Conservation (phyloP, 1,140 invertebrate species). For the Magallana ariakensis region DNA sequence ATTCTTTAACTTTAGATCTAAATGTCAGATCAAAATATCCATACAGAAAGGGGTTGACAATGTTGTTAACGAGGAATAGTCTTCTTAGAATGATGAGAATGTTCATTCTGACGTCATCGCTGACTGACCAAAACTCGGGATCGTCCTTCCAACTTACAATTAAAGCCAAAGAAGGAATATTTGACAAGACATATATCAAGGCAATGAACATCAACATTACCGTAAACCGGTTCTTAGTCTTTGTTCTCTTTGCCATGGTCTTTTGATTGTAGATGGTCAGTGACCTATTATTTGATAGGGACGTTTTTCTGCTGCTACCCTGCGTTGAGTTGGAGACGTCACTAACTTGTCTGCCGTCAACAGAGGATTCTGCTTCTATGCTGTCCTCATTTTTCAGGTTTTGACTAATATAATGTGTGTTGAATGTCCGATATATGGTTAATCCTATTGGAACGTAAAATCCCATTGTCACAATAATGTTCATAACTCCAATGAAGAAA, state of each 20-base stretch:
- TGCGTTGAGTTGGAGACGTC: constrained; percentile 5
- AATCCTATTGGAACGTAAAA: constrained; percentile 24
- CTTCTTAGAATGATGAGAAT: constrained; percentile 9
- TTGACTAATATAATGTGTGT: not conserved
- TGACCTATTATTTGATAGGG: not conserved
- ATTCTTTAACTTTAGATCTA: constrained; percentile 20
- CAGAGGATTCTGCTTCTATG: not conserved
- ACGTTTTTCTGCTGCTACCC: not conserved
- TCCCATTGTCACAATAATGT: not conserved
- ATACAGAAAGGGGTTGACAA: constrained; percentile 53
- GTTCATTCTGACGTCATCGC: constrained; percentile 9
- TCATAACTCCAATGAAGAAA: not conserved
- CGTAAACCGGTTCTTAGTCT: constrained; percentile 23
- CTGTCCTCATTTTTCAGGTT: not conserved
- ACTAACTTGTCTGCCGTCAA: not conserved
- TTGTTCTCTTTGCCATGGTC: not conserved
- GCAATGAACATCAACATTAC: constrained; percentile 29
- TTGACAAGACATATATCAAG: not conserved
- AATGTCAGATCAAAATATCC: constrained; percentile 53
- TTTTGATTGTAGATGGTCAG: not conserved
- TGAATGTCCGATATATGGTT: constrained; percentile 27
- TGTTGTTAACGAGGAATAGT: constrained; percentile 41
- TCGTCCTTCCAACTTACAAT: not conserved
- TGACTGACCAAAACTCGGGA: not conserved
- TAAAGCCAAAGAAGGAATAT: constrained; percentile 3